These are phyloP conservation scores for Rhagologus leucostigma DNA, from an alignment of 2,113 vertebrate species.

Conservation along the genomic window DNA sequence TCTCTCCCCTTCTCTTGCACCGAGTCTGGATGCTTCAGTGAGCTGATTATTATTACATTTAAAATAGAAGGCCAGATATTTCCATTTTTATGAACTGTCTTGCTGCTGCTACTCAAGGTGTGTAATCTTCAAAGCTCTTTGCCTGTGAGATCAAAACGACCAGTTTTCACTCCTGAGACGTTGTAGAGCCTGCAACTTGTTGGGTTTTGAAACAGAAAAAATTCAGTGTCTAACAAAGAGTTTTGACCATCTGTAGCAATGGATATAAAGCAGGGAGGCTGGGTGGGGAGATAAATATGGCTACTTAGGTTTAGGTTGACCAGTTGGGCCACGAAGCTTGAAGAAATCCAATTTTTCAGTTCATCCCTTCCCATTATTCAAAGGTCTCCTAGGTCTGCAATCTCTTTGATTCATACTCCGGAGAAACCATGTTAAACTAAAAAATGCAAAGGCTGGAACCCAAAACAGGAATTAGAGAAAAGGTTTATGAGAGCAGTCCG, in stretches of 20 bases:
- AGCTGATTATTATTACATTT: not conserved
- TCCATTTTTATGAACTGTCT: not conserved
- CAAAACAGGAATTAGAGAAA: not conserved
- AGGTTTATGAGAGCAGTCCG: fast-evolving
- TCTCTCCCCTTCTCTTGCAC: not conserved
- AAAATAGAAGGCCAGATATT: not conserved
- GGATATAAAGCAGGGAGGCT: not conserved
- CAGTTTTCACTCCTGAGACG: not conserved
- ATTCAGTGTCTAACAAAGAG: not conserved
- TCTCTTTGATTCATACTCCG: not conserved
- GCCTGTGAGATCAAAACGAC: not conserved
- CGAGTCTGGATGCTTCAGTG: not conserved
- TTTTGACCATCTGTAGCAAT: not conserved
- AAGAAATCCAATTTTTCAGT: conserved; percentile 57
- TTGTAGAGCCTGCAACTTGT: not conserved
- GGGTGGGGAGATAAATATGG: not conserved
- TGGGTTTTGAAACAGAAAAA: not conserved
- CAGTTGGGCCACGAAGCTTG: not conserved
- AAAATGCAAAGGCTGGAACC: not conserved
- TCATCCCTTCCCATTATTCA: conserved; percentile 29
- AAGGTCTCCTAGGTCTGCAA: not conserved
- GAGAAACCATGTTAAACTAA: not conserved
- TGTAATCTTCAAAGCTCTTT: not conserved
- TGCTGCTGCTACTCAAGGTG: not conserved
- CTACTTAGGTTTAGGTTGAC: not conserved